Base-by-base conservation (phyloP, 2,113 vertebrate genomes). In the Abramis brama region DNA sequence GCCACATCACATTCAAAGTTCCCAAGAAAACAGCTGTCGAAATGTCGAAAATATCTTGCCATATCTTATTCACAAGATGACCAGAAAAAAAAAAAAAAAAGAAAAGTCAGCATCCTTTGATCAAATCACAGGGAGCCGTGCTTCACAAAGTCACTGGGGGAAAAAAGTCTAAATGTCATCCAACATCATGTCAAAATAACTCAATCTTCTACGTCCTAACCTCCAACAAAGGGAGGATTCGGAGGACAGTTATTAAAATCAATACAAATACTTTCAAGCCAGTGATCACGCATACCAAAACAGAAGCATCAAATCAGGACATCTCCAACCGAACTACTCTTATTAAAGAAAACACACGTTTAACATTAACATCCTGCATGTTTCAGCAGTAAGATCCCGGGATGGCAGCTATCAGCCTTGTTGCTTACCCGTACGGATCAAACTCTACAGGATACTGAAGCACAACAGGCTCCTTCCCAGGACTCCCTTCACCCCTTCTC, bases 341-440 rank as follows among this genome's bases (percentile, higher is more conserved):
- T 13, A 50, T 27, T 47, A 8, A 74, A 25, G 23, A n/a, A 74
- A 25, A 43, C 23, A 43, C 17, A 43, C 0, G 1, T 43, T 39
- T 70, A 39, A 36, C 7, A 76, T 27, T 52, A 43, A 43, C 43
- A 43, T 59, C 13, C 71, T 13, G n/a, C 23, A 75, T 47, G 39
- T 13, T 43, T 9, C n/a, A 75, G 2, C 23, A 21, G 39, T 5
- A 33, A 55, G 75, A 60, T 66, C n/a, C 55, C n/a, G 33, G 36
- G 78, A 70, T 25, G 47, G 13, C 78, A 64, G 79, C 68, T 60
- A 83, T 66, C 59, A 62, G 59, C 83, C 82, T 87, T 75, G 86
- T 70, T 83, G 59, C 94, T 95, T 95, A 95, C 95, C 95, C 93
- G 87, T 88, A 92, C 83, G 86, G 91, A 36, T 86, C 87, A 71